Conservation (phyloP, 2,797 vertebrate genomes). For the Anguilla anguilla region DNA sequence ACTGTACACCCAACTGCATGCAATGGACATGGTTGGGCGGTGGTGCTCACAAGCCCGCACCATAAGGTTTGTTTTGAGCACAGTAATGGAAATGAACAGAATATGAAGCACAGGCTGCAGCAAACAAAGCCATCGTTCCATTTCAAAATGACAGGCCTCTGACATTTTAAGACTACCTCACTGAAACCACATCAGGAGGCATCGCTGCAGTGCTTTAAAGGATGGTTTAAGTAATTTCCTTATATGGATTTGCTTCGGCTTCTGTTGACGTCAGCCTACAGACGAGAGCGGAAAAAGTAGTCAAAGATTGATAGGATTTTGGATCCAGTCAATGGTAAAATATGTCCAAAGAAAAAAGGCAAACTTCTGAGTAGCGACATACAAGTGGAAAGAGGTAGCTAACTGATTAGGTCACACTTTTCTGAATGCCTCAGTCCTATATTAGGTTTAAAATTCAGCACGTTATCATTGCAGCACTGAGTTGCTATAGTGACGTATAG, state of each 20-base stretch:
- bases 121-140: slow-evolving; percentile 47
- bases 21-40: background rate
- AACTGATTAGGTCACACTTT: background rate
- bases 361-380: background rate
- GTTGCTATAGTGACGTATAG: background rate
- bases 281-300: background rate
- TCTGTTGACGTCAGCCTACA: background rate
- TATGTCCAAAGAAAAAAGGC: background rate
- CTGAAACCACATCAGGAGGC: slow-evolving; percentile 52
- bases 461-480: background rate
- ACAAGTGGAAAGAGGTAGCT: background rate
- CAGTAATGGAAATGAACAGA: slow-evolving; percentile 30
- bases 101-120: slow-evolving; percentile 53
- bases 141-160: slow-evolving; percentile 67
- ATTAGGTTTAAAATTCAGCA: background rate
- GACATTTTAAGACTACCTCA: slow-evolving; percentile 46
- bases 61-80: slow-evolving; percentile 24
- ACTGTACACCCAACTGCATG: background rate
- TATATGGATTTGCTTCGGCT: slow-evolving; percentile 5
- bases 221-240: slow-evolving; percentile 37
- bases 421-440: background rate
- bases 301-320: background rate
- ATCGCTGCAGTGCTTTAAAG: slow-evolving; percentile 25
- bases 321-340: background rate
- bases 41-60: slow-evolving; percentile 25